Evolutionary conservation across 2,113 vertebrate genomes (phyloP).

Genomic region (Corvus hawaiiensis): DNA sequence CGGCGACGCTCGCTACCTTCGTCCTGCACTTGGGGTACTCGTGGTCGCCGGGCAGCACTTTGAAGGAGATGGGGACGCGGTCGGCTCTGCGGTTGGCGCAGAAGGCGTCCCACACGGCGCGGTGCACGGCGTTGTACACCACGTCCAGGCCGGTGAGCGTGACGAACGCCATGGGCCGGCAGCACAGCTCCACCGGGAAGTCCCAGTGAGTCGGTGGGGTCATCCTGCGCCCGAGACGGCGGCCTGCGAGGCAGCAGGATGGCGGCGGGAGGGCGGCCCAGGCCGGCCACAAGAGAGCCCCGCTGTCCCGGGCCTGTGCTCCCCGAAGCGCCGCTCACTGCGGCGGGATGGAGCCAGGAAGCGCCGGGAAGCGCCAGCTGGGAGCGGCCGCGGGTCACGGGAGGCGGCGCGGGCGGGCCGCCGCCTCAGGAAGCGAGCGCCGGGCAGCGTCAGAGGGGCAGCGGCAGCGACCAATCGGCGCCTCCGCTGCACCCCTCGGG

Average conservation of each 20-base stretch:
- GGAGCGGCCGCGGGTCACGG: background rate
- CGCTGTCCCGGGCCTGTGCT: background rate
- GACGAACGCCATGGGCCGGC: slow-evolving; percentile 96
- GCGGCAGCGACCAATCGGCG: background rate
- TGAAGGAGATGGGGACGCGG: slow-evolving; percentile 96
- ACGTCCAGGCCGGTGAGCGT: slow-evolving; percentile 93
- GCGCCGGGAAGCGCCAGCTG: background rate
- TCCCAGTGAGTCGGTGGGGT: slow-evolving; percentile 87
- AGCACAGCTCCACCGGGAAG: slow-evolving; percentile 95
- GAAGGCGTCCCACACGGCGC: slow-evolving; percentile 97
- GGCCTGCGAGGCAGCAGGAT: background rate
- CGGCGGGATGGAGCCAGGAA: background rate
- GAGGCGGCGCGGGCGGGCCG: background rate
- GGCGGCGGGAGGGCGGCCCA: background rate
- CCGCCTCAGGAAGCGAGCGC: slow-evolving; percentile 10
- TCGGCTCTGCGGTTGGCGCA: slow-evolving; percentile 94
- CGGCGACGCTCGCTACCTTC: slow-evolving; percentile 78
- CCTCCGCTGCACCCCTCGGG: fast-evolving
- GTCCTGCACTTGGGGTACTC: slow-evolving; percentile 97
- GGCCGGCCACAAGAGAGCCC: background rate
- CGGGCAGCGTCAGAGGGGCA: background rate
- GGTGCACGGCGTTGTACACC: slow-evolving; percentile 91
- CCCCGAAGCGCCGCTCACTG: background rate
- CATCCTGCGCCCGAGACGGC: slow-evolving; percentile 50
- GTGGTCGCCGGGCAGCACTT: slow-evolving; percentile 94